phyloP scores from a whole-genome alignment of 2,888 invertebrate species.

The Drosophila lacicola region DNA sequence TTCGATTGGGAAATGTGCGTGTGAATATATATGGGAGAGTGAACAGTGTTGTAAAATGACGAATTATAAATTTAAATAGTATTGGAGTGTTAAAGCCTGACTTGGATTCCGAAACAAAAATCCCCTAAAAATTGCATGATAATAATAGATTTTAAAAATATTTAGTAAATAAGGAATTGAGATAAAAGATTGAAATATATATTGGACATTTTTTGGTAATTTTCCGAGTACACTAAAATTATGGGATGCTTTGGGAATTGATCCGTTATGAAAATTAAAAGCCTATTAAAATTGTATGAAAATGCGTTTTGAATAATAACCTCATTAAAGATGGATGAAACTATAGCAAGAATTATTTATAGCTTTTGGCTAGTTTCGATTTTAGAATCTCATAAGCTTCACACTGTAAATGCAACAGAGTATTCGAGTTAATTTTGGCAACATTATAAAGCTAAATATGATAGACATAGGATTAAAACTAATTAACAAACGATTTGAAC shows the following conservation, averaged over 20 bases:
- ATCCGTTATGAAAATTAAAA: too few relatives aligned
- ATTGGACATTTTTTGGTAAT: too few relatives aligned
- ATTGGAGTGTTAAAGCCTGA: not conserved
- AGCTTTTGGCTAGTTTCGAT: not conserved
- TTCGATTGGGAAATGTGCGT: conserved; percentile 23
- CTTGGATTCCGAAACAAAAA: not conserved
- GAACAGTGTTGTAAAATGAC: not conserved
- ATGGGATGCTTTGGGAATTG: too few relatives aligned
- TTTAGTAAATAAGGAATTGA: not conserved
- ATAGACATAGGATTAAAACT: conserved; percentile 58
- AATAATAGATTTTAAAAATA: not conserved
- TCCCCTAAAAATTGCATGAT: too few relatives aligned
- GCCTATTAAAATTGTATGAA: too few relatives aligned
- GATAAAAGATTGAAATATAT: not conserved
- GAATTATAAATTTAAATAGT: not conserved
- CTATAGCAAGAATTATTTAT: not conserved
- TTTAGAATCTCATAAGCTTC: not conserved
- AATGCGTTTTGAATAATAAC: too few relatives aligned
- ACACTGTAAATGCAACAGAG: conserved; percentile 43
- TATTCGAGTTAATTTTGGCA: conserved; percentile 57
- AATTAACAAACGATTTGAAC: conserved; percentile 76
- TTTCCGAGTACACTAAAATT: too few relatives aligned
- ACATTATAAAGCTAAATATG: conserved; percentile 31
- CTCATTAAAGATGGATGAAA: too few relatives aligned
- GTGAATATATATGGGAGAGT: not conserved